Conservation (phyloP, 1,140 invertebrate genomes). For the Calycopis cecrops region DNA sequence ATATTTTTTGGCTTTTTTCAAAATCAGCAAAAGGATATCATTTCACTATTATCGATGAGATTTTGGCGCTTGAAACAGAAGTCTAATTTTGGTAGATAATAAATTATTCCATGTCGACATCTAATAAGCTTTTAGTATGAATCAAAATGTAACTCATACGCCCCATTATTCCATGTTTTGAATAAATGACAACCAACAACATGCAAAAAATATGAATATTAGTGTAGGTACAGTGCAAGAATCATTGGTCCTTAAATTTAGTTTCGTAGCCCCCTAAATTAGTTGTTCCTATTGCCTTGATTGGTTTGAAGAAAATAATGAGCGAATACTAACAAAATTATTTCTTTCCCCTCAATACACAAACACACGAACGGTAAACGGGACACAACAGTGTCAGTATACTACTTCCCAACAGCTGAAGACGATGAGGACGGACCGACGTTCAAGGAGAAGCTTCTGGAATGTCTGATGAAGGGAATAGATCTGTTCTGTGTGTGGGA, state of each 20-base stretch:
- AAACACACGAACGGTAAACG: slow-evolving; percentile 65
- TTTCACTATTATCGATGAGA: no score
- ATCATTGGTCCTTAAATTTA: slow-evolving; percentile 23
- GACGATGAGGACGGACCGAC: slow-evolving; percentile 93
- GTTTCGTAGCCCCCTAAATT: slow-evolving; percentile 15
- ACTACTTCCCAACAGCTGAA: slow-evolving; percentile 92
- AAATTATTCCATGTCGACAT: slow-evolving; percentile 18
- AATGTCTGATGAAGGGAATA: slow-evolving; percentile 84
- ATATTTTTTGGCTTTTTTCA: slow-evolving; percentile 56
- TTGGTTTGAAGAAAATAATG: slow-evolving; percentile 57
- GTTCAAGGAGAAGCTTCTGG: slow-evolving; percentile 88
- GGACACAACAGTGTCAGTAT: slow-evolving; percentile 87
- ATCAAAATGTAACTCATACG: not conserved
- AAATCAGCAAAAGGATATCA: not conserved
- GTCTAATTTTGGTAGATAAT: slow-evolving; percentile 21
- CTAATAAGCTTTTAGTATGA: not conserved
- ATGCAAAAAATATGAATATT: slow-evolving; percentile 72
- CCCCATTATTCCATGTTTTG: slow-evolving; percentile 13
- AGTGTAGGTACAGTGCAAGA: slow-evolving; percentile 32
- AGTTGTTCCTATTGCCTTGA: slow-evolving; percentile 25
- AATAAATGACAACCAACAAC: slow-evolving; percentile 65
- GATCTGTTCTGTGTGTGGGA: slow-evolving; percentile 98
- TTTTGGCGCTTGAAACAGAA: slow-evolving; percentile 13
- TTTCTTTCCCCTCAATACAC: slow-evolving; percentile 63
- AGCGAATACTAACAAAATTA: slow-evolving; percentile 73